Evolutionary conservation across 2,888 invertebrate species (phyloP), one percentile per base, ranked within the genome.

Genomic region (Plebejus argus): DNA sequence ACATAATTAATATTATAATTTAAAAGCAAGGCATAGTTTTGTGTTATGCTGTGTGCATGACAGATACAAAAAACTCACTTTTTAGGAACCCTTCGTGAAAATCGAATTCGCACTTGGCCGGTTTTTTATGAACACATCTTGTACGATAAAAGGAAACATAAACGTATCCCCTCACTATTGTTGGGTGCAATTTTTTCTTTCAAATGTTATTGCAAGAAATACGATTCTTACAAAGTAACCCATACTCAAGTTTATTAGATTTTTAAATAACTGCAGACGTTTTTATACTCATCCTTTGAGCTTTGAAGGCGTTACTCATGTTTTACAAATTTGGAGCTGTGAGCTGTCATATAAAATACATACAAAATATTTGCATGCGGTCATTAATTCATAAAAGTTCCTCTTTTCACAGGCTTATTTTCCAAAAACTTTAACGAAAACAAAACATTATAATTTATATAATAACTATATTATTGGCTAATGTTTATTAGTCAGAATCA

Each of bases 81-180:
- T 15, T 1, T 49, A 1, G 18, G 56, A 56, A 56, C 56, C n/a
- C 56, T 6, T 15, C 56, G n/a, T n/a, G 56, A 0, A 20, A 58
- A 2, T 20, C 7, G 2, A 8, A 8, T 20, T 20, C 20, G 2
- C 58, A 20, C 20, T 58, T 20, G 20, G 58, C 58, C 20, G 6
- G 20, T 18, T 49, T 71, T 72, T 72, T 72, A 72, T 72, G 49
- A 72, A 49, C 49, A 72, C 53, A 39, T 49, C 23, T 72, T 23
- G 18, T 53, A 53, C 74, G 74, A 74, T 74, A 74, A 74, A 74
- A 49, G 74, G 28, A 74, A 74, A 53, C 74, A 74, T 74, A 74
- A 74, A 74, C 74, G 23, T 49, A 53, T 45, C 53, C 28, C 74
- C 15, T 49, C 74, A 74, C 74, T 74, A 74, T 74, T 74, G 74